phyloP scores from a whole-genome alignment of 2,113 vertebrate genomes.

The Sialia sialis region DNA sequence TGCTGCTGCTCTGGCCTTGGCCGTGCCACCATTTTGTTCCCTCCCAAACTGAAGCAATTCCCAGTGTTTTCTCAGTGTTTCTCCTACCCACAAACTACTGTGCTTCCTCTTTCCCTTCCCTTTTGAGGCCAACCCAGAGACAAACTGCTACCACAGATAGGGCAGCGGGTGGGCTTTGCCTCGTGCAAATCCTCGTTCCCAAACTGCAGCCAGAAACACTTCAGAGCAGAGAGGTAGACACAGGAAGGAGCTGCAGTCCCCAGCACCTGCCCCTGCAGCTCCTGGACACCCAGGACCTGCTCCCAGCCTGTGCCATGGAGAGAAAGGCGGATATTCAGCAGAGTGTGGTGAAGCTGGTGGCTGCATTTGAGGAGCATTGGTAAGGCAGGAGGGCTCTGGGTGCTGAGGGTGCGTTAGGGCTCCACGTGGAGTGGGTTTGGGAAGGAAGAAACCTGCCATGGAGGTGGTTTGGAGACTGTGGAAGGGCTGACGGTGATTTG shows the following conservation, averaged over 20 bases:
- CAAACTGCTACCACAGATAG: neutral
- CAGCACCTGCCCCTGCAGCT: neutral
- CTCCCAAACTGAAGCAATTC: neutral
- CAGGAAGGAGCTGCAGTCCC: neutral
- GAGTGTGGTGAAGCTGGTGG: conserved; percentile 31
- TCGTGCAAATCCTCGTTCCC: neutral
- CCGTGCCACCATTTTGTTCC: fast-evolving
- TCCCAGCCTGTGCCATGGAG: conserved; percentile 6
- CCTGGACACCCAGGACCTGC: neutral
- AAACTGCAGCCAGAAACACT: neutral
- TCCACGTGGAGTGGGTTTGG: neutral
- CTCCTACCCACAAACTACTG: neutral
- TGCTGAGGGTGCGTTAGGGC: neutral
- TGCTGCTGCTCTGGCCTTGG: neutral
- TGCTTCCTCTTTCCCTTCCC: conserved; percentile 38
- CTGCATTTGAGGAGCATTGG: conserved; percentile 60
- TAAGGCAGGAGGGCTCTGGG: neutral
- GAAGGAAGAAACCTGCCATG: neutral
- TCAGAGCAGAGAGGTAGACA: neutral
- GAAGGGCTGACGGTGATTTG: neutral
- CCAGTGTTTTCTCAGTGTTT: neutral
- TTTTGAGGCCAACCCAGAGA: neutral
- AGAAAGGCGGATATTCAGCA: neutral
- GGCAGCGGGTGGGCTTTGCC: neutral
- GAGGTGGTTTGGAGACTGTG: neutral